Evolutionary conservation across 1,140 invertebrate species (phyloP).

Genomic region (Drosophila sturtevanti): DNA sequence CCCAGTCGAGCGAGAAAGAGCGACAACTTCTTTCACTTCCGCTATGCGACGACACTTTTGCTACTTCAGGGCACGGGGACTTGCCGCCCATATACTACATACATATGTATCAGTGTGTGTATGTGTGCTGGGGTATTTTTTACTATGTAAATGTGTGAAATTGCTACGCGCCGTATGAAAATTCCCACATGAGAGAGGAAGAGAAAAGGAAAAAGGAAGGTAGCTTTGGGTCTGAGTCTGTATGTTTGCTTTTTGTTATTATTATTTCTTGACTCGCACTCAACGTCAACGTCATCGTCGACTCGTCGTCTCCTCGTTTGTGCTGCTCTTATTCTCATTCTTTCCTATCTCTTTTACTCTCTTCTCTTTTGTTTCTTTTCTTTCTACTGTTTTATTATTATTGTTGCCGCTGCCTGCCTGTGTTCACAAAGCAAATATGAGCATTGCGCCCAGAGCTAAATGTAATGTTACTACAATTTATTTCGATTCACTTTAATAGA

Average conservation of each 20-base stretch:
- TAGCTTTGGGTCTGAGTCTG: constrained; percentile 19
- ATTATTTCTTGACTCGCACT: constrained; percentile 68
- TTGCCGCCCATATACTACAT: neutral
- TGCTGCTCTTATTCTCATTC: constrained; percentile 37
- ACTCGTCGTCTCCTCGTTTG: constrained; percentile 29
- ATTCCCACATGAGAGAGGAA: constrained; percentile 62
- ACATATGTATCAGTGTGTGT: neutral
- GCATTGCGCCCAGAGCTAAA: constrained; percentile 68
- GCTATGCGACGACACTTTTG: constrained; percentile 75
- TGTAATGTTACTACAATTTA: constrained; percentile 71
- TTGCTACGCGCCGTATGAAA: constrained; percentile 76
- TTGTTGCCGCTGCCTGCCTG: constrained; percentile 48
- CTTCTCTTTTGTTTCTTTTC: constrained; percentile 16
- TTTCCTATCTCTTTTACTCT: constrained; percentile 16
- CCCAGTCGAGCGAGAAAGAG: constrained; percentile 15
- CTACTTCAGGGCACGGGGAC: constrained; percentile 14
- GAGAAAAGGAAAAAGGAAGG: neutral
- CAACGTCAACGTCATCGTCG: constrained; percentile 44
- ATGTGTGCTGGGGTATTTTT: constrained; percentile 59
- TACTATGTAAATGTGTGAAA: constrained; percentile 81
- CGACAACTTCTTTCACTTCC: constrained; percentile 75
- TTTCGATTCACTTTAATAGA: constrained; percentile 10
- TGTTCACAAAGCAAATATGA: constrained; percentile 71
- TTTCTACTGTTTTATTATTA: constrained; percentile 69
- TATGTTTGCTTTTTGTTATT: constrained; percentile 78